A percentile compares a stretch with the other conserved stretches of the same genome.
Conservation (phyloP, 2,888 invertebrate species). For the Amphipyra tragopoginis region DNA sequence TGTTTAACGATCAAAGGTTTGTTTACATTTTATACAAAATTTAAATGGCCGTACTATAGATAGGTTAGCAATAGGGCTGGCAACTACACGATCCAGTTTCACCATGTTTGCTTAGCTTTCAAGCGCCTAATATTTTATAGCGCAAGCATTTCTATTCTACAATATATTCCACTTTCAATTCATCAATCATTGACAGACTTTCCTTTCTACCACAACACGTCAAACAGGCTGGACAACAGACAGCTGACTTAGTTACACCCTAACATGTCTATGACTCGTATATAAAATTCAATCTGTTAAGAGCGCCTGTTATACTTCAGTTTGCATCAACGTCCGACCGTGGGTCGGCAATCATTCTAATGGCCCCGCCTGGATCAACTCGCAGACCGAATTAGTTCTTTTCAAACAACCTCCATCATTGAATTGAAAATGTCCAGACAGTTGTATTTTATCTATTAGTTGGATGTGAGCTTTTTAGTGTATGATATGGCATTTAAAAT, state of each 20-base stretch:
- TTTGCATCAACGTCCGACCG: slow-evolving; percentile 70
- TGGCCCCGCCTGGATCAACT: slow-evolving; percentile 77
- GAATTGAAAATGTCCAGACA: slow-evolving; percentile 84
- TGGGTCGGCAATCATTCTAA: slow-evolving; percentile 85
- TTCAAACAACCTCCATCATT: slow-evolving; percentile 83
- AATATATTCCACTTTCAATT: background rate
- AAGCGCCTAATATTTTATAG: too few species aligned
- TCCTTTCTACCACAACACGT: background rate
- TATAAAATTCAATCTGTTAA: slow-evolving; percentile 85
- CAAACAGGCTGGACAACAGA: slow-evolving; percentile 17
- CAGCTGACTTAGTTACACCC: slow-evolving; percentile 40
- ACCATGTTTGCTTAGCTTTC: too few species aligned
- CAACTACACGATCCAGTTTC: too few species aligned
- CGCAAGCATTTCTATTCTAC: too few species aligned
- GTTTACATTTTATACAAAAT: too few species aligned
- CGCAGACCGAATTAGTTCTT: slow-evolving; percentile 85
- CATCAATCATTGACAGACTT: slow-evolving; percentile 1
- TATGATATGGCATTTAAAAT: background rate
- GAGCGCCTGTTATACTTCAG: slow-evolving; percentile 77
- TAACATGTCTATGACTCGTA: slow-evolving; percentile 62
- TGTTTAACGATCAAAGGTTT: too few species aligned
- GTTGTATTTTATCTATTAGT: slow-evolving; percentile 61
- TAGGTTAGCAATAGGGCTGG: too few species aligned
- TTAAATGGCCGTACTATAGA: too few species aligned
- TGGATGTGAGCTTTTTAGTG: slow-evolving; percentile 50